Conservation (phyloP, 2,888 invertebrate species). For the Drosophila rellima region DNA sequence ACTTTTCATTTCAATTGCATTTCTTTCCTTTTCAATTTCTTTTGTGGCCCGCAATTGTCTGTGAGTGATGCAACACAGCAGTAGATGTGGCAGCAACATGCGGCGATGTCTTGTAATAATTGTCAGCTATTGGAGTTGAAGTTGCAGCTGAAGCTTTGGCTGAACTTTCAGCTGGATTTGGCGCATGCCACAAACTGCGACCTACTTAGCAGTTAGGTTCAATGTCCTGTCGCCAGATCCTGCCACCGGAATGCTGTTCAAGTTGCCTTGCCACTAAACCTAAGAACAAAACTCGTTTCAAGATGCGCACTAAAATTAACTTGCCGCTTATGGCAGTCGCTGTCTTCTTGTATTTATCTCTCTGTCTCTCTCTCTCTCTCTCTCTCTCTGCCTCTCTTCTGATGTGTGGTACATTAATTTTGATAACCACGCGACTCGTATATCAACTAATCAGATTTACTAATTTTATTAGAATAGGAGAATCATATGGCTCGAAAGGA, state of each 20-base stretch:
- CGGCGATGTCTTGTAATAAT: conserved; percentile 20
- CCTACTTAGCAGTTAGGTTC: conserved; percentile 48
- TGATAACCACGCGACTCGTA: not conserved
- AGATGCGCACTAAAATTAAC: conserved; percentile 3
- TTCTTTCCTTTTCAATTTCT: conserved; percentile 25
- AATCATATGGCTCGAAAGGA: not conserved
- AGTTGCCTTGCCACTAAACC: not conserved
- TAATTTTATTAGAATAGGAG: not conserved
- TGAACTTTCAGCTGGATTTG: not conserved
- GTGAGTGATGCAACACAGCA: conserved; percentile 37
- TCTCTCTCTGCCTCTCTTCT: not conserved
- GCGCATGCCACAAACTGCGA: conserved; percentile 21
- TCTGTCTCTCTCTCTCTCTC: conserved; percentile 1
- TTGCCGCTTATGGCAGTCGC: conserved; percentile 2
- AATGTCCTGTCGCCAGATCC: conserved; percentile 61
- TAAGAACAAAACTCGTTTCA: conserved; percentile 40
- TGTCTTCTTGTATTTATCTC: not conserved
- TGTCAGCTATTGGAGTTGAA: conserved; percentile 8
- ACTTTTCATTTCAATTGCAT: conserved; percentile 58
- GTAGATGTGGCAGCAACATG: conserved; percentile 3
- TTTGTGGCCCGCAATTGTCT: conserved; percentile 12
- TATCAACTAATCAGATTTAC: not conserved
- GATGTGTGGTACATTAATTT: not conserved
- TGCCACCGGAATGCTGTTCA: conserved; percentile 24
- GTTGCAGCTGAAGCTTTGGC: not conserved